Percentiles rank a stretch among this genome's conserved stretches.
These are phyloP conservation scores for Drosophila mayri DNA, from an alignment of 1,140 invertebrate species.

Conservation along the genomic window DNA sequence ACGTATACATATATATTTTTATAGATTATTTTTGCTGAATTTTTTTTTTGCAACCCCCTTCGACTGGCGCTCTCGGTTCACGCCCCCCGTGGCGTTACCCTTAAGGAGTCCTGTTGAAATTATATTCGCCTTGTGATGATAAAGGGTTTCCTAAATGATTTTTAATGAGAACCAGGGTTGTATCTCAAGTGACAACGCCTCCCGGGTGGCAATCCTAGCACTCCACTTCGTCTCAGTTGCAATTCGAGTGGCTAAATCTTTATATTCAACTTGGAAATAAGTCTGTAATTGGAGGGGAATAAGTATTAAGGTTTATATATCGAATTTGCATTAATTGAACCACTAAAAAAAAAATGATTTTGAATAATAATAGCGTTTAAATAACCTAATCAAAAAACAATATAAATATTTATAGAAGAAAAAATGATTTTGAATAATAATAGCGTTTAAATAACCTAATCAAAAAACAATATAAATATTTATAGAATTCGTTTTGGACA, in stretches of 20 bases:
- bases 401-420: no score
- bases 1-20: not conserved
- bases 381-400: no score
- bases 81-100: constrained; percentile 67
- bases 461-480: no score
- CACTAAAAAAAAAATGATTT: no score
- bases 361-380: no score
- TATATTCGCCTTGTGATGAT: constrained; percentile 27
- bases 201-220: constrained; percentile 20
- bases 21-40: not conserved
- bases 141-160: constrained; percentile 77
- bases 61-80: constrained; percentile 11
- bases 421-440: no score
- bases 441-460: no score
- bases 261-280: not conserved
- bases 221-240: constrained; percentile 31
- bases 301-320: no score
- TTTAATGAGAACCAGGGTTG: constrained; percentile 64
- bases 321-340: not conserved
- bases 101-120: constrained; percentile 49
- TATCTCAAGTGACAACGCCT: constrained; percentile 25
- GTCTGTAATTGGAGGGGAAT: no score
- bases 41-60: not conserved
- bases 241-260: constrained; percentile 18
- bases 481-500: no score